phyloP scores from a whole-genome alignment of 1,140 invertebrate genomes.

The Micrasema longulum region DNA sequence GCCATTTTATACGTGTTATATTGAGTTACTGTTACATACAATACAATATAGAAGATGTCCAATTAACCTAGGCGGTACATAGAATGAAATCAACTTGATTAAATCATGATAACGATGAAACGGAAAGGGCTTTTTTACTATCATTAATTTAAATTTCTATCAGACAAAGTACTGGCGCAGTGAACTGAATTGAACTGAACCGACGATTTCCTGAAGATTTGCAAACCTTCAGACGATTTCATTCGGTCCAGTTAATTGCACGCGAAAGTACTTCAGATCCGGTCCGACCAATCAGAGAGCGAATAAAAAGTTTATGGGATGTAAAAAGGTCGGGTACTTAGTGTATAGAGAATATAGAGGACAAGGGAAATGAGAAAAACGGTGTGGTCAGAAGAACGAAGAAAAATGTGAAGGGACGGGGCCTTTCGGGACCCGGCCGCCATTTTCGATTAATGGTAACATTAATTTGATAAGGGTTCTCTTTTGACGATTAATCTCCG shows the following conservation, averaged over 20 bases:
- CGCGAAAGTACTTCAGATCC: constrained; percentile 20
- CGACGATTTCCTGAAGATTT: not conserved
- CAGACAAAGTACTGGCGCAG: too few relatives aligned
- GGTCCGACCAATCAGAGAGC: constrained; percentile 11
- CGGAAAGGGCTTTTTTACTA: too few relatives aligned
- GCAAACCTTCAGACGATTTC: constrained; percentile 22
- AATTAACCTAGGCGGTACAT: too few relatives aligned
- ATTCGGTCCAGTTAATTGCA: constrained; percentile 23
- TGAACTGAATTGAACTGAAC: too few relatives aligned
- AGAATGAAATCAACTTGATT: too few relatives aligned
- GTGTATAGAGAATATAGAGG: constrained; percentile 17
- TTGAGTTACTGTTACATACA: too few relatives aligned
- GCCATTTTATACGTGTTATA: too few relatives aligned
- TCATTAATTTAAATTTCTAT: too few relatives aligned
- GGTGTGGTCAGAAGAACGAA: constrained; percentile 22
- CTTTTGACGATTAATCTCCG: constrained; percentile 28
- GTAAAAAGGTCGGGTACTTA: constrained; percentile 31
- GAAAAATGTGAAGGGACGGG: constrained; percentile 22
- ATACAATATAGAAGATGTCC: too few relatives aligned
- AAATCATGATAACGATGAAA: too few relatives aligned
- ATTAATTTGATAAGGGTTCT: constrained; percentile 38
- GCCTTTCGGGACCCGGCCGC: constrained; percentile 14
- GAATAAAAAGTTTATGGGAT: constrained; percentile 35
- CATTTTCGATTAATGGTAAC: constrained; percentile 39
- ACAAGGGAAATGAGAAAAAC: constrained; percentile 37